Percentiles rank a stretch among this genome's conserved stretches.
These are phyloP conservation scores for Bellardia pandia DNA, from an alignment of 2,888 invertebrate species.

Conservation along the genomic window DNA sequence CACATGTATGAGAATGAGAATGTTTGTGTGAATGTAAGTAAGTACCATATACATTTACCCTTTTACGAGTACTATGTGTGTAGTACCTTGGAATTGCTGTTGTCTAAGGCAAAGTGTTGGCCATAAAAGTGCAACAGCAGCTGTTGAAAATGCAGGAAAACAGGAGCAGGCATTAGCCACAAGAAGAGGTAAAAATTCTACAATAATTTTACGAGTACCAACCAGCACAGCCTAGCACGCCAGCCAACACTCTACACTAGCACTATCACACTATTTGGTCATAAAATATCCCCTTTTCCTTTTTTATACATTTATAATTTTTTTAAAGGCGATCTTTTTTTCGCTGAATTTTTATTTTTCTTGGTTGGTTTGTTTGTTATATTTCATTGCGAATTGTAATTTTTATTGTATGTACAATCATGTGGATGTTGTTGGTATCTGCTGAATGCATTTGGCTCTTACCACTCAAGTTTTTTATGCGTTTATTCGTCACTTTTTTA, in stretches of 20 bases:
- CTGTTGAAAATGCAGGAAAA: slow-evolving; percentile 40
- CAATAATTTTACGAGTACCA: slow-evolving; percentile 45
- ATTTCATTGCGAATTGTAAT: slow-evolving; percentile 68
- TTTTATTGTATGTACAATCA: slow-evolving; percentile 52
- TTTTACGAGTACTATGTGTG: slow-evolving; percentile 8
- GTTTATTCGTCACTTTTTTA: slow-evolving; percentile 49
- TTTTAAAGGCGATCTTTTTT: slow-evolving; percentile 60
- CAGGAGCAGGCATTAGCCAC: slow-evolving; percentile 7
- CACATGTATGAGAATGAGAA: slow-evolving; percentile 20
- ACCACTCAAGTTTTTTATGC: slow-evolving; percentile 58
- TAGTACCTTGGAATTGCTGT: not conserved
- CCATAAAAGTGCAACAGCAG: slow-evolving; percentile 57
- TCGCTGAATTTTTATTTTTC: not conserved
- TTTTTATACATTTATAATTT: slow-evolving; percentile 59
- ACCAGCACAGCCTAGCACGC: slow-evolving; percentile 21
- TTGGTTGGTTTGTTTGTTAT: slow-evolving; percentile 52
- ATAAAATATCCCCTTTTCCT: slow-evolving; percentile 50
- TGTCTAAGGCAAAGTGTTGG: slow-evolving; percentile 46
- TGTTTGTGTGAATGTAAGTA: not conserved
- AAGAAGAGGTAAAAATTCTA: slow-evolving; percentile 1
- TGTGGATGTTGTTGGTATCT: slow-evolving; percentile 38
- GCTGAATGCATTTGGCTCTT: slow-evolving; percentile 20
- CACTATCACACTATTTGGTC: slow-evolving; percentile 24
- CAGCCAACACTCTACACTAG: slow-evolving; percentile 5
- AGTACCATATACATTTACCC: slow-evolving; percentile 23